A percentile compares a stretch with the other conserved stretches of the same genome.
These are phyloP conservation scores for Rynchops niger DNA, from an alignment of 2,113 vertebrate genomes.

Conservation along the genomic window DNA sequence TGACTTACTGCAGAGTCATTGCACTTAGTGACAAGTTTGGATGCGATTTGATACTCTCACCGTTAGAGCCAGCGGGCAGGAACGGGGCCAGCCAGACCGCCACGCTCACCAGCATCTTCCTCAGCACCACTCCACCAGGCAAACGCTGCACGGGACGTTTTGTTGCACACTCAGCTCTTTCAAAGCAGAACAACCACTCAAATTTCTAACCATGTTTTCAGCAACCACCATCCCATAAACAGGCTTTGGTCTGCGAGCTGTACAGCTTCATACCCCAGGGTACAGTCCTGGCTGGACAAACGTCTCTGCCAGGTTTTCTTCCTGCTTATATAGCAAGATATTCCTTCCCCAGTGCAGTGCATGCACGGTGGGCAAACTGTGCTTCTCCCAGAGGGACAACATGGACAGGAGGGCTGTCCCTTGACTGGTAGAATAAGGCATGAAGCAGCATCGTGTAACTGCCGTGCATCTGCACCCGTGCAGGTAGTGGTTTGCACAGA, in stretches of 20 bases:
- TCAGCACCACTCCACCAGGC: fast-evolving
- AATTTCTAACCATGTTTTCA: not conserved
- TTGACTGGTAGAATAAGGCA: not conserved
- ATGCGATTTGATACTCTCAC: not conserved
- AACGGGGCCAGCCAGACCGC: fast-evolving
- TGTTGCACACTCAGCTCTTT: not conserved
- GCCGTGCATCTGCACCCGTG: not conserved
- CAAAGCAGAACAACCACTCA: not conserved
- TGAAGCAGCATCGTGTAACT: not conserved
- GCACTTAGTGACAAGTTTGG: not conserved
- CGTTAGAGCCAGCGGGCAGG: not conserved
- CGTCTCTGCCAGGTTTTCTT: not conserved
- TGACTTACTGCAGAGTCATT: not conserved
- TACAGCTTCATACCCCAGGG: not conserved
- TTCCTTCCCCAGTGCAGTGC: not conserved
- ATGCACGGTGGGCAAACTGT: fast-evolving
- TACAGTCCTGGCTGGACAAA: not conserved
- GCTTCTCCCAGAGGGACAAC: not conserved
- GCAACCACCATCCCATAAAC: not conserved
- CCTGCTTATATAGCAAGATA: not conserved
- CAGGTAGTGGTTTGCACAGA: not conserved
- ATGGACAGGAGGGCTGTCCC: not conserved
- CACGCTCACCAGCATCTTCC: not conserved
- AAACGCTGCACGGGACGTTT: fast-evolving
- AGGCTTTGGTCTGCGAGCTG: not conserved